A percentile compares a stretch with the other conserved stretches of the same genome.
Conservation (phyloP, 2,113 vertebrate species). For the Ictalurus punctatus region DNA sequence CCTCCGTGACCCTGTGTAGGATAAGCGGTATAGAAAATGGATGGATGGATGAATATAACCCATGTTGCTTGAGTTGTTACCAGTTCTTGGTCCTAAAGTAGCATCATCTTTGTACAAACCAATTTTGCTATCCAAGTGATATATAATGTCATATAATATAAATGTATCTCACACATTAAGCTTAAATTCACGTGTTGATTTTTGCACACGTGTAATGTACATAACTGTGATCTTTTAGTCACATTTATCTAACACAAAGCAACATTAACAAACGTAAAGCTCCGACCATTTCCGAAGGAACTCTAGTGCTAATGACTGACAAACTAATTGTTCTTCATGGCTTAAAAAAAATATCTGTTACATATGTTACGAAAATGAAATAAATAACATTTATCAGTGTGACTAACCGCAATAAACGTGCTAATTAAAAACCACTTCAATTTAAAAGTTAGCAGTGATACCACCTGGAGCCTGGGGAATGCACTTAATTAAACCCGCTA, state of each 20-base stretch:
- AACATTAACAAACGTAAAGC: background rate
- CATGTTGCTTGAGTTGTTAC: background rate
- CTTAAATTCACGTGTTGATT: background rate
- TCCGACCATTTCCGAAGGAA: background rate
- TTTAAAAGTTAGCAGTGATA: background rate
- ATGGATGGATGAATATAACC: background rate
- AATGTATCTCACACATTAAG: background rate
- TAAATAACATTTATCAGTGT: background rate
- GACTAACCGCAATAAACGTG: background rate
- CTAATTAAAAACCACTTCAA: background rate
- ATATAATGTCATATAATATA: background rate
- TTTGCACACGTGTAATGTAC: background rate
- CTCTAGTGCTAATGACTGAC: background rate
- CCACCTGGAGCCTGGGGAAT: background rate
- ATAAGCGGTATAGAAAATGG: no score
- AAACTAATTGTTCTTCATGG: background rate
- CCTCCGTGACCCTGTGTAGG: no score
- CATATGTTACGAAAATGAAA: background rate
- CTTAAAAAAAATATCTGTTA: background rate
- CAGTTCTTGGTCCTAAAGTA: background rate
- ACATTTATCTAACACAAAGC: no score
- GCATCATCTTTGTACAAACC: background rate
- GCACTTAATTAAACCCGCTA: background rate
- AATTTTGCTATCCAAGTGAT: background rate
- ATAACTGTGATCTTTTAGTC: background rate